These are phyloP conservation scores for Pelosia muscerda DNA, from an alignment of 2,888 invertebrate species.

Conservation along the genomic window DNA sequence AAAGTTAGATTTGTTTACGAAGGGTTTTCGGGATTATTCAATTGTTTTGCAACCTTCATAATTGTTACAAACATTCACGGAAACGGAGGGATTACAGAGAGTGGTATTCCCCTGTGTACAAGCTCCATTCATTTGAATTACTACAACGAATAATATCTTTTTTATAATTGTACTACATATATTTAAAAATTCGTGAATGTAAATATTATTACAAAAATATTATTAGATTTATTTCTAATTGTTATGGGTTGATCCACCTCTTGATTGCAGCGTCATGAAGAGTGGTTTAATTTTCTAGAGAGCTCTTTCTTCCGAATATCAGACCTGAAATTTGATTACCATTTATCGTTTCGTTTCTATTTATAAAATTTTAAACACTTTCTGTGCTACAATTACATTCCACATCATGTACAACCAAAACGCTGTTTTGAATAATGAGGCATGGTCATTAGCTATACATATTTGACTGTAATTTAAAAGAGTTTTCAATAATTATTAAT, in stretches of 20 bases:
- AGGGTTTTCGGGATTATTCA: conserved; percentile 22
- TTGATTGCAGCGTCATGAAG: background rate
- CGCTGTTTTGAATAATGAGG: too few species aligned
- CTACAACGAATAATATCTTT: background rate
- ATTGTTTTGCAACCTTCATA: conserved; percentile 19
- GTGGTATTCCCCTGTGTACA: background rate
- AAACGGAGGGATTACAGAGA: conserved; percentile 13
- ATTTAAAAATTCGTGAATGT: background rate
- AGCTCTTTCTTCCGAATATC: too few species aligned
- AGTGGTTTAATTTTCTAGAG: background rate
- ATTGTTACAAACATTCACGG: conserved; percentile 19
- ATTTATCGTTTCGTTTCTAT: too few species aligned
- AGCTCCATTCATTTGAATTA: conserved; percentile 13
- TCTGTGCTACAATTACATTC: too few species aligned
- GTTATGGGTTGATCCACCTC: too few species aligned
- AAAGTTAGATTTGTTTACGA: conserved; percentile 20
- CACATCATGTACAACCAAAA: too few species aligned
- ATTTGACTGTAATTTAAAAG: too few species aligned
- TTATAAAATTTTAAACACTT: too few species aligned
- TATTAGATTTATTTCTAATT: background rate
- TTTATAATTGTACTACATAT: background rate
- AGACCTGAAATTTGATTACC: too few species aligned
- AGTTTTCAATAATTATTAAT: too few species aligned
- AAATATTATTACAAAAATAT: background rate
- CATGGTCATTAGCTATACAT: too few species aligned